A percentile compares a stretch with the other conserved stretches of the same genome.
Evolutionary conservation across 2,797 vertebrate species (phyloP).

Genomic region (Scomberomorus guttatus): DNA sequence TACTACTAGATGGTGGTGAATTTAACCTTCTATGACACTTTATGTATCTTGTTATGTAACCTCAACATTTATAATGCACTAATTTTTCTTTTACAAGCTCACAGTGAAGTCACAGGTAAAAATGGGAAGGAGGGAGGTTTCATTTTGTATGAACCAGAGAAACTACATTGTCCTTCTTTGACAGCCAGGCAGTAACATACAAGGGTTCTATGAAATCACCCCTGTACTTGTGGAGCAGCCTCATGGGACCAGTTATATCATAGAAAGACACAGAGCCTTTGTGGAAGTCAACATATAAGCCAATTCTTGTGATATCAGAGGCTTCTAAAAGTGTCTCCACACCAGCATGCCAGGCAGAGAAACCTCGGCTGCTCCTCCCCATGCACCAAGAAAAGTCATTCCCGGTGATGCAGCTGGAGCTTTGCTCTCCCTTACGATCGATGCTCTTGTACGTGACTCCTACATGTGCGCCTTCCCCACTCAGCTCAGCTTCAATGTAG

Average conservation of each 20-base stretch:
- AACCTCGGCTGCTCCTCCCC: constrained; percentile 77
- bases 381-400: constrained; percentile 87
- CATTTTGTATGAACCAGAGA: constrained; percentile 49
- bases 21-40: constrained; percentile 19
- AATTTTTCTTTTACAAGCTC: neutral
- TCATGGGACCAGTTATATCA: constrained; percentile 66
- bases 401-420: constrained; percentile 79
- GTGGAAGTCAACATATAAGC: constrained; percentile 79
- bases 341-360: constrained; percentile 83
- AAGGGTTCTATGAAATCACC: constrained; percentile 80
- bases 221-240: constrained; percentile 73
- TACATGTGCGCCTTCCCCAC: constrained; percentile 76
- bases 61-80: constrained; percentile 24
- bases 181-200: constrained; percentile 84
- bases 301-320: constrained; percentile 69
- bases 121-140: neutral
- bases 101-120: neutral
- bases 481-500: constrained; percentile 82
- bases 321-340: constrained; percentile 73
- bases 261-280: constrained; percentile 80
- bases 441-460: constrained; percentile 82
- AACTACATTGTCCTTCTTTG: constrained; percentile 84
- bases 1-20: constrained; percentile 58
- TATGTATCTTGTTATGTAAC: constrained; percentile 21
- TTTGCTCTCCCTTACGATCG: constrained; percentile 77